Evolutionary conservation across 2,113 vertebrate genomes (phyloP).

Genomic region (Phalacrocorax carbo): DNA sequence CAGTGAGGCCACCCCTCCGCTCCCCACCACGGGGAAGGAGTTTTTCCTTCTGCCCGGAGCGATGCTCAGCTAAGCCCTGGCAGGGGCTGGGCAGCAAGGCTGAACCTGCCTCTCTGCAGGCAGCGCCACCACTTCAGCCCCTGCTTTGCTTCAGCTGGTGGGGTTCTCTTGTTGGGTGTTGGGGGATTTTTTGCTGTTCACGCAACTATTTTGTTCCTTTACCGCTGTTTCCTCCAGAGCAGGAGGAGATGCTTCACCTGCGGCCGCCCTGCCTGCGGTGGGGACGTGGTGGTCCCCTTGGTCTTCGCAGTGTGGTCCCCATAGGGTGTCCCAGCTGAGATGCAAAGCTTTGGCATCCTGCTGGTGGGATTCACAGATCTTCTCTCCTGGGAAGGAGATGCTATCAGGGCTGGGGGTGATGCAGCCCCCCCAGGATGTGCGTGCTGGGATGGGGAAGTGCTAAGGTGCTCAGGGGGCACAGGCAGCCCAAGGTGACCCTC

Average conservation of each 20-base stretch:
- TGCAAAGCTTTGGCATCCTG: not conserved
- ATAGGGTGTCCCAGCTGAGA: accelerated
- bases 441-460: not conserved
- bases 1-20: not conserved
- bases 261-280: not conserved
- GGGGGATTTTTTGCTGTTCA: not conserved
- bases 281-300: too few species aligned
- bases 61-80: not conserved
- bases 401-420: accelerated
- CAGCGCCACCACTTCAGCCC: not conserved
- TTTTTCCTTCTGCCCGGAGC: accelerated
- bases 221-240: accelerated
- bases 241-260: not conserved
- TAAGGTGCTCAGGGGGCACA: accelerated
- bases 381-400: not conserved
- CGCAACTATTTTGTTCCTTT: accelerated
- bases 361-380: not conserved
- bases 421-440: accelerated
- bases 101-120: not conserved
- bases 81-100: not conserved
- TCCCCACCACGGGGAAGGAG: not conserved
- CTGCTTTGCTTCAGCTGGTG: not conserved
- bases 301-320: accelerated
- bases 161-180: not conserved
- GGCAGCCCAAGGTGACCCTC: not conserved